Conservation (phyloP, 2,888 invertebrate species). For the Sussaba pulchella region DNA sequence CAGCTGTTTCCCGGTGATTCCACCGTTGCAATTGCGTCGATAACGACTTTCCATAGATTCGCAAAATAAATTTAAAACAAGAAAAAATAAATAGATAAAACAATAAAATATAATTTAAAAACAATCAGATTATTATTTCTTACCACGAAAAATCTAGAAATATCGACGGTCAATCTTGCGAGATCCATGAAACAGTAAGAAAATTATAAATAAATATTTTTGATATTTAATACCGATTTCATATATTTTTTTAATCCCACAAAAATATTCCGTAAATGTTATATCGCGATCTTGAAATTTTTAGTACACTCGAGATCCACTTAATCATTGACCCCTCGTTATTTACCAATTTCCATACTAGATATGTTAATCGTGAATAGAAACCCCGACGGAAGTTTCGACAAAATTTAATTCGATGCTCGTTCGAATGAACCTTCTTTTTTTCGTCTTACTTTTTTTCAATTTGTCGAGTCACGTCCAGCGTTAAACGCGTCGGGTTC, state of each 20-base stretch:
- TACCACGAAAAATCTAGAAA: no score
- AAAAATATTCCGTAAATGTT: no score
- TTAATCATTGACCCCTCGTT: not conserved
- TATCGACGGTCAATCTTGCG: no score
- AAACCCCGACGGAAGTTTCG: not conserved
- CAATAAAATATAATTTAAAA: no score
- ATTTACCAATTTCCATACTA: not conserved
- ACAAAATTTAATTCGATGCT: not conserved
- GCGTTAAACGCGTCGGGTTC: not conserved
- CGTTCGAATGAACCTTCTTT: not conserved
- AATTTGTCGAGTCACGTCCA: constrained; percentile 11
- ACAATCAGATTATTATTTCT: no score
- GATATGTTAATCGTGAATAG: not conserved
- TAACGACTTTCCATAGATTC: constrained; percentile 40
- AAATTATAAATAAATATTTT: no score
- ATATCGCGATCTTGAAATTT: no score
- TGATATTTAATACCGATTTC: no score
- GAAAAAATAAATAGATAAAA: not conserved
- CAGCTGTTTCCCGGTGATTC: constrained; percentile 34
- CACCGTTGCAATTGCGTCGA: constrained; percentile 32
- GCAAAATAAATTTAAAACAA: not conserved
- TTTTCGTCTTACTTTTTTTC: no score
- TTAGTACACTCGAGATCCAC: no score
- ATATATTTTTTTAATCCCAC: no score
- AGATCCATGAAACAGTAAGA: no score